A percentile compares a stretch with the other conserved stretches of the same genome.
These are phyloP conservation scores for Bryconaethiops microstoma DNA, from an alignment of 2,797 vertebrate species.

Conservation along the genomic window DNA sequence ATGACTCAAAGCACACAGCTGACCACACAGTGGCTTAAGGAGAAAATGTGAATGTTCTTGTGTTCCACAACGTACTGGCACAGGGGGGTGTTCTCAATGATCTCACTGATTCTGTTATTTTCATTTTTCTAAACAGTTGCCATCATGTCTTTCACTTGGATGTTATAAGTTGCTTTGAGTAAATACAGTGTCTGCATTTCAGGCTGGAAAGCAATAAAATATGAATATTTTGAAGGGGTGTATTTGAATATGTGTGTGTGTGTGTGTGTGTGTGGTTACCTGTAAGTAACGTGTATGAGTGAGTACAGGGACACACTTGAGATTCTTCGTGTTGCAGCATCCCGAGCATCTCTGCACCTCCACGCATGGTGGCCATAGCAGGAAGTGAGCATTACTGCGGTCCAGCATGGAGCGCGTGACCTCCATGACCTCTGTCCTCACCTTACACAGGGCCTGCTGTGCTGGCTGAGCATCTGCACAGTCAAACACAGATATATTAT, in stretches of 20 bases:
- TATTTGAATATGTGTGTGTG: too few species aligned
- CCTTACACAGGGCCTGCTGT: slow-evolving; percentile 92
- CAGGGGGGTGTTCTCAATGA: too few species aligned
- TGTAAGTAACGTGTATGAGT: slow-evolving; percentile 79
- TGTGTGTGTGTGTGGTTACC: slow-evolving; percentile 59
- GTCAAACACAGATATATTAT: slow-evolving; percentile 3
- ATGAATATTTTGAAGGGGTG: neutral
- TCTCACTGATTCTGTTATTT: too few species aligned
- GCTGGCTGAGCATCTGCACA: slow-evolving; percentile 83
- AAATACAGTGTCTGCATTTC: too few species aligned
- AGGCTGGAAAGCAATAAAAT: too few species aligned
- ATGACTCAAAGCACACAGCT: too few species aligned
- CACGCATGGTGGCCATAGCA: slow-evolving; percentile 94
- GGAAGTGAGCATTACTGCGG: slow-evolving; percentile 91
- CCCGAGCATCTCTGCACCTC: slow-evolving; percentile 97
- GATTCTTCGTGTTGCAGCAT: slow-evolving; percentile 90
- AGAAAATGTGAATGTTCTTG: too few species aligned
- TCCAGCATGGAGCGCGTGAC: slow-evolving; percentile 92
- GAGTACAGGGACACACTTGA: slow-evolving; percentile 85
- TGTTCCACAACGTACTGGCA: too few species aligned
- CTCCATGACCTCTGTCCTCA: slow-evolving; percentile 90
- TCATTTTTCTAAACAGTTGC: too few species aligned
- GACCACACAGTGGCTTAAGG: too few species aligned
- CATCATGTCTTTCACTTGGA: too few species aligned
- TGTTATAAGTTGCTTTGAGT: too few species aligned